Conservation (phyloP, 30 jellyfish, hydroid and myxozoan species). For the Chironex yamaguchii region DNA sequence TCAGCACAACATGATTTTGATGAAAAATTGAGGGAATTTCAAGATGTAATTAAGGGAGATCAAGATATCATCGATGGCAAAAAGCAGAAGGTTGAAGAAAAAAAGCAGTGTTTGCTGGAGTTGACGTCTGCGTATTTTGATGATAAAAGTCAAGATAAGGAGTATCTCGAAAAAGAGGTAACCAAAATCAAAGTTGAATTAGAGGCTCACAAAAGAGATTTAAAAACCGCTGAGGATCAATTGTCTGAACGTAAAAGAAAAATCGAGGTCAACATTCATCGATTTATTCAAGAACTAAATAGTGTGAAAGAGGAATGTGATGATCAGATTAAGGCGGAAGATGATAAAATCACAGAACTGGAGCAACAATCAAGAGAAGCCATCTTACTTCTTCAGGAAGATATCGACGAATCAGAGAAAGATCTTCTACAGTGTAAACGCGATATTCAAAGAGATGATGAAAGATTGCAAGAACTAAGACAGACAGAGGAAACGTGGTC, state of each 20-base stretch:
- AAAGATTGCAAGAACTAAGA: constrained; percentile 70
- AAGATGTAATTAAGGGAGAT: constrained; percentile 29
- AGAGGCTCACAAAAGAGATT: constrained; percentile 42
- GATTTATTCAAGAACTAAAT: constrained; percentile 65
- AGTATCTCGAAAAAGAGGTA: constrained; percentile 14
- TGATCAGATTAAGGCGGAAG: constrained; percentile 57
- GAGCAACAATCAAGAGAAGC: constrained; percentile 88
- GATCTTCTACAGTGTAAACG: constrained; percentile 74
- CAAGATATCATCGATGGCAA: constrained; percentile 56
- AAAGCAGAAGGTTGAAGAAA: constrained; percentile 58
- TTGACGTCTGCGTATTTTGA: constrained; percentile 49
- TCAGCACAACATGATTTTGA: constrained; percentile 11
- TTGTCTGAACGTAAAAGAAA: constrained; percentile 59
- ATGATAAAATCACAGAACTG: constrained; percentile 48
- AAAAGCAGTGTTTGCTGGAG: constrained; percentile 69
- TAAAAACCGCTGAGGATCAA: constrained; percentile 54
- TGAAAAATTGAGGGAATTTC: constrained; percentile 38
- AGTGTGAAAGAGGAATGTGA: constrained; percentile 67
- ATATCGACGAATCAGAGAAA: constrained; percentile 92
- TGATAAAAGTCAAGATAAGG: constrained; percentile 25
- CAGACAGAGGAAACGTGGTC: constrained; percentile 76
- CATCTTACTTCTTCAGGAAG: constrained; percentile 77
- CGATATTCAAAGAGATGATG: constrained; percentile 68
- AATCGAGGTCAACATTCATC: constrained; percentile 79
- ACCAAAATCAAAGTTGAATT: constrained; percentile 43